phyloP scores from a whole-genome alignment of 2,797 vertebrate genomes.

The Notolepis coatsorum region DNA sequence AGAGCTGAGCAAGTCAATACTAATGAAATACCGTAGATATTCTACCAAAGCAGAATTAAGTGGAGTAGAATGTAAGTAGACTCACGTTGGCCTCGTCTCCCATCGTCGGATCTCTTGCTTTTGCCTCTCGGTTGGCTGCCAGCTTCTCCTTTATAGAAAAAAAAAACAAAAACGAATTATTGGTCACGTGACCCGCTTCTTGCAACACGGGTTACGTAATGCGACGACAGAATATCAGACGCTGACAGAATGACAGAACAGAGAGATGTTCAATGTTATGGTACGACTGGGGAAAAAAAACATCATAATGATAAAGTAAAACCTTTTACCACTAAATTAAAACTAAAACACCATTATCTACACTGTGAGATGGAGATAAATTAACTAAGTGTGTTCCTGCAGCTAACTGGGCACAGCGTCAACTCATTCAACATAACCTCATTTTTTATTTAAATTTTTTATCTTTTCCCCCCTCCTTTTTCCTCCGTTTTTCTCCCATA shows the following conservation, averaged over 20 bases:
- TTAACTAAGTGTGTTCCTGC: too few relatives aligned
- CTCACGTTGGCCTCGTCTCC: slow-evolving; percentile 75
- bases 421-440: too few relatives aligned
- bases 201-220: slow-evolving; percentile 12
- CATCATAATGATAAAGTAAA: neutral
- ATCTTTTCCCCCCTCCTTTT: too few relatives aligned
- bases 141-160: slow-evolving; percentile 71
- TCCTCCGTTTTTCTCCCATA: too few relatives aligned
- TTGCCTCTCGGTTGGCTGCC: slow-evolving; percentile 48
- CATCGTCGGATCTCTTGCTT: slow-evolving; percentile 55
- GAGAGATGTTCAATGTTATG: neutral
- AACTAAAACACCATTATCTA: too few relatives aligned
- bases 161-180: neutral
- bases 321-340: neutral
- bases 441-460: too few relatives aligned
- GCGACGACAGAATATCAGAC: neutral
- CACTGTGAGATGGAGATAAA: too few relatives aligned
- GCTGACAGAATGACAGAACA: neutral
- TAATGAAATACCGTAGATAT: too few relatives aligned
- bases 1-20: neutral
- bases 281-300: neutral
- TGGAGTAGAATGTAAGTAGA: slow-evolving; percentile 11
- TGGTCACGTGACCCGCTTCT: slow-evolving; percentile 44
- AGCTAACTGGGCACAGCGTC: too few relatives aligned
- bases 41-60: neutral